Conservation (phyloP, 2,888 invertebrate genomes). For the Salticus scenicus region DNA sequence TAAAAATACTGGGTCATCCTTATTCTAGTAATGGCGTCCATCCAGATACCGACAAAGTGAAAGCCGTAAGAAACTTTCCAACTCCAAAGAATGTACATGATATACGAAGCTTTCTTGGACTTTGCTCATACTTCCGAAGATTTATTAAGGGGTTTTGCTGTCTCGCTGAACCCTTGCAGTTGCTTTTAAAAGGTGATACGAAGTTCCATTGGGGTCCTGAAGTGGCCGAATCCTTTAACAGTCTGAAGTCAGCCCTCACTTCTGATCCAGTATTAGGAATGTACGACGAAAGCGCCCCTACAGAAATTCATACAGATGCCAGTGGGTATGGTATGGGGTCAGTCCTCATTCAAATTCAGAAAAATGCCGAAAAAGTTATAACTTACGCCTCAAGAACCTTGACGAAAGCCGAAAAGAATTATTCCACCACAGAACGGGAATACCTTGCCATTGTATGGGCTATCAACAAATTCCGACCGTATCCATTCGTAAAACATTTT, state of each 20-base stretch:
- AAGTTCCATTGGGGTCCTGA: not conserved
- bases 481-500: conserved; percentile 71
- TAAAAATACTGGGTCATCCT: conserved; percentile 59
- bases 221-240: conserved; percentile 20
- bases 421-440: conserved; percentile 69
- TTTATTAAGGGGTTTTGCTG: conserved; percentile 1
- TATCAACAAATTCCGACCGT: conserved; percentile 71
- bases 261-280: conserved; percentile 71
- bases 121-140: conserved; percentile 15
- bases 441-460: conserved; percentile 71
- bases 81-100: conserved; percentile 26
- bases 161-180: conserved; percentile 9
- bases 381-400: not conserved
- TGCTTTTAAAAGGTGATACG: conserved; percentile 1
- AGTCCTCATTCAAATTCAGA: too few species aligned
- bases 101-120: conserved; percentile 22
- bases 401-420: conserved; percentile 36
- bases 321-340: not conserved
- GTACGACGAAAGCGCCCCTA: conserved; percentile 70
- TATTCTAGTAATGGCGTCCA: conserved; percentile 26
- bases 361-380: not conserved
- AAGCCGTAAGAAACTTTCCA: conserved; percentile 24
- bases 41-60: conserved; percentile 24
- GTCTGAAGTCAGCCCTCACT: conserved; percentile 33
- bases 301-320: not conserved